Evolutionary conservation across 1,140 invertebrate species (phyloP), one percentile per base, ranked within the genome.

Genomic region (Akabosia matsudoensis): DNA sequence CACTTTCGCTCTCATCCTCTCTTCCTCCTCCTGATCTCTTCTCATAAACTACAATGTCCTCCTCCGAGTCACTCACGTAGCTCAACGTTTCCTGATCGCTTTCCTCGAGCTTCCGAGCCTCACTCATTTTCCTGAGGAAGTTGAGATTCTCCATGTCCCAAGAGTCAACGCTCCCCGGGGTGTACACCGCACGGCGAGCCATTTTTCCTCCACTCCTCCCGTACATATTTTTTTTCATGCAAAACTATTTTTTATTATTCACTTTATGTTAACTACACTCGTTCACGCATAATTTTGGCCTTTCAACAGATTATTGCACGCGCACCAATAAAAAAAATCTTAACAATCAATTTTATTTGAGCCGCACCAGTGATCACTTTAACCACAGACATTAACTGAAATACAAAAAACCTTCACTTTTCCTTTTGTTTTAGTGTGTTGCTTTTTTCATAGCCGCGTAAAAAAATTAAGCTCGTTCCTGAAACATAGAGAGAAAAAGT

Each of bases 131-230:
- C 1, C 74, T 37, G 10, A 81, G 45, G 30, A 75, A 81, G 26
- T 76, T 77, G 24, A 81, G 26, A 76, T 81, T 81, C 33, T 81
- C 80, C 51, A 81, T 74, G 37, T 81, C 80, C 80, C 80, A 79
- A 24, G 76, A 78, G 51, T 81, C 78, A 18, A 81, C n/a, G 33
- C 78, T 74, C 7, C 61, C 31, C 2, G 80, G 70, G 16, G 61
- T 67, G 61, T 67, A 67, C 24, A 67, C 61, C 10, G 7, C 54
- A 77, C 45, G 16, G 37, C 37, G 54, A 72, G 73, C 52, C 24
- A 74, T 37, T 72, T 70, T 74, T 2, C 33, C 14, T 14, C 74
- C 73, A 54, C 76, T n/a, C n/a, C n/a, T n/a, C n/a, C n/a, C n/a
- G n/a, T n/a, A 71, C 77, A 78, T 78, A 3, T 33, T 71, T 37